These are phyloP conservation scores for Drosophila diplacantha DNA, from an alignment of 2,888 invertebrate species.

Conservation along the genomic window DNA sequence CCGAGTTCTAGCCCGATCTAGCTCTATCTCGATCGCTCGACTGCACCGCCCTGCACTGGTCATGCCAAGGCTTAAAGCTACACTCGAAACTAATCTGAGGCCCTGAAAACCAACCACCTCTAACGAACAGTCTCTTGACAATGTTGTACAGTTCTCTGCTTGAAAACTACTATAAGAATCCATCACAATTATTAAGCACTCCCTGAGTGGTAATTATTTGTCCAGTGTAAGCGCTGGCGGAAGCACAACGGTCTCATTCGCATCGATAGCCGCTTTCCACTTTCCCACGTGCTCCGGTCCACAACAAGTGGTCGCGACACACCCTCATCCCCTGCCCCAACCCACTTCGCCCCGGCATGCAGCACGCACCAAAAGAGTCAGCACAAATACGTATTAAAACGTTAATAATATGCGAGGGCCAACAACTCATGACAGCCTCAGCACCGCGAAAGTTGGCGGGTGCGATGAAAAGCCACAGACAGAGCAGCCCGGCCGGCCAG, in stretches of 20 bases:
- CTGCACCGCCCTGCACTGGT: constrained; percentile 23
- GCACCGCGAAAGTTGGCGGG: constrained; percentile 24
- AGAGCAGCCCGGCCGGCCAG: constrained; percentile 31
- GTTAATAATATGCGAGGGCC: constrained; percentile 65
- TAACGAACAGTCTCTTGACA: neutral
- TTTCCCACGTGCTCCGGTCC: constrained; percentile 60
- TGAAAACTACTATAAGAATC: neutral
- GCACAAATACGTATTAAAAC: constrained; percentile 59
- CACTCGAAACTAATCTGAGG: neutral
- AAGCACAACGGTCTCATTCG: constrained; percentile 44
- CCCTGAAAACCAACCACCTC: too few relatives aligned
- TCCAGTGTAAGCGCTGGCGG: constrained; percentile 37
- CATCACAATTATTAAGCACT: neutral
- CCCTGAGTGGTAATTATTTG: neutral
- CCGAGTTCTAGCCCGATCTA: constrained; percentile 34
- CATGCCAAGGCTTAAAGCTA: constrained; percentile 25
- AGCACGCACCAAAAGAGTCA: constrained; percentile 63
- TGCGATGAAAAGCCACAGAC: constrained; percentile 51
- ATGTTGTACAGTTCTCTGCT: neutral
- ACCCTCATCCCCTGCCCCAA: constrained; percentile 41
- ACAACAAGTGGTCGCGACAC: constrained; percentile 62
- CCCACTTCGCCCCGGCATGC: constrained; percentile 41
- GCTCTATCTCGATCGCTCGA: constrained; percentile 47
- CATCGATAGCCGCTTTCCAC: constrained; percentile 32
- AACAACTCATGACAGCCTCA: constrained; percentile 39